phyloP scores from a whole-genome alignment of 2,888 invertebrate species.

The Nemotelus nigrinus region DNA sequence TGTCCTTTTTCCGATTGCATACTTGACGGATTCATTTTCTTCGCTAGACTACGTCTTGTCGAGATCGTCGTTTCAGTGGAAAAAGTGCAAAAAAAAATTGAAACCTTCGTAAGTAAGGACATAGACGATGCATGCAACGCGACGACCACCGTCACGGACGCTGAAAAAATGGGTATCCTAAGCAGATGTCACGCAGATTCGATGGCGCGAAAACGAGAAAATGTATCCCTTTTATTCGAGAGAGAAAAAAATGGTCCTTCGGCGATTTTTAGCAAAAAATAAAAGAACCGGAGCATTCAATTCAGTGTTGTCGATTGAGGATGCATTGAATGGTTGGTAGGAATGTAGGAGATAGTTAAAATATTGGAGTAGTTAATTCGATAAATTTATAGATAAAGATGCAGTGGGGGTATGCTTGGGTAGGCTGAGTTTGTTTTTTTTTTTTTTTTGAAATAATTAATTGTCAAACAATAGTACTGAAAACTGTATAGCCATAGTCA shows the following conservation, averaged over 20 bases:
- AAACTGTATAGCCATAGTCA: too few relatives aligned
- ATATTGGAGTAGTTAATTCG: neutral
- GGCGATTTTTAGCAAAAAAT: slow-evolving; percentile 30
- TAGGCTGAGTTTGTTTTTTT: too few relatives aligned
- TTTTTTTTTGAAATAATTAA: too few relatives aligned
- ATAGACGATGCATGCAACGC: slow-evolving; percentile 7
- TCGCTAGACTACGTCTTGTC: neutral
- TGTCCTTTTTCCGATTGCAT: slow-evolving; percentile 19
- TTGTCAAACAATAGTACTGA: too few relatives aligned
- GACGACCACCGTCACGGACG: neutral
- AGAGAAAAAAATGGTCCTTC: slow-evolving; percentile 11
- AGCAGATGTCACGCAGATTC: slow-evolving; percentile 47
- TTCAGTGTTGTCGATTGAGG: neutral
- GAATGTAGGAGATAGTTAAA: neutral
- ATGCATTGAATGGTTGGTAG: too few relatives aligned
- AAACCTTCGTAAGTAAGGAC: slow-evolving; percentile 31
- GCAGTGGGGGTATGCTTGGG: too few relatives aligned
- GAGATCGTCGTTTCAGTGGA: neutral
- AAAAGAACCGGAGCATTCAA: slow-evolving; percentile 8
- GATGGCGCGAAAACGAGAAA: slow-evolving; percentile 28
- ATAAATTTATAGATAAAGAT: neutral
- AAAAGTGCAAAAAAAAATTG: neutral
- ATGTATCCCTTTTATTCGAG: slow-evolving; percentile 38
- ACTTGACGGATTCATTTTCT: neutral
- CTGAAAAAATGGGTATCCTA: slow-evolving; percentile 24